phyloP scores from a whole-genome alignment of 2,888 invertebrate species.

The Tanytarsus gracilentus region DNA sequence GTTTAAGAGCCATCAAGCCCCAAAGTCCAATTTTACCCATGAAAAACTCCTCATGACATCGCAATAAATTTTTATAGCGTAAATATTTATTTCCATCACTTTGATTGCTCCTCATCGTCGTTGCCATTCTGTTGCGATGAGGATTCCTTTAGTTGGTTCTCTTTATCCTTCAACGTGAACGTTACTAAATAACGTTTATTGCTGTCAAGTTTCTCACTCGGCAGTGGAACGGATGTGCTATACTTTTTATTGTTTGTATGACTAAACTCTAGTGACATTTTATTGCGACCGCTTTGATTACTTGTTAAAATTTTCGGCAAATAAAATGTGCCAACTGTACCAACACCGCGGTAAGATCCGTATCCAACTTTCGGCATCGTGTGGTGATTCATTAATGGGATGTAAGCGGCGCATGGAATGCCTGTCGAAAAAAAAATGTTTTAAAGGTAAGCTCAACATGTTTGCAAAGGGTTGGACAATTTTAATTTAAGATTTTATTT shows the following conservation, averaged over 20 bases:
- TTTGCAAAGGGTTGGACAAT: background rate
- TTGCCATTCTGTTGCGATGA: background rate
- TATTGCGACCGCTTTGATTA: constrained; percentile 39
- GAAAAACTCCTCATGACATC: background rate
- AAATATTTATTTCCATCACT: constrained; percentile 13
- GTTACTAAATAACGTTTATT: constrained; percentile 88
- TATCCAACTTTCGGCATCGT: constrained; percentile 64
- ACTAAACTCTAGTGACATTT: constrained; percentile 69
- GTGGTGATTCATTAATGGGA: constrained; percentile 70
- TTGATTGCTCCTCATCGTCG: background rate
- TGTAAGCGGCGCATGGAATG: constrained; percentile 75
- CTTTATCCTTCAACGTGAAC: constrained; percentile 72
- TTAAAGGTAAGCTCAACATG: background rate
- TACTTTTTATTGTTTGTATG: constrained; percentile 78
- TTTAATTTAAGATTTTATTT: background rate
- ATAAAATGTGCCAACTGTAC: constrained; percentile 48
- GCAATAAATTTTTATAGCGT: background rate
- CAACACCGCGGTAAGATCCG: constrained; percentile 48
- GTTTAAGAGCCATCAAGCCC: too few species aligned
- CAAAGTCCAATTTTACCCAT: too few species aligned
- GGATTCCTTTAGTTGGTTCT: constrained; percentile 23
- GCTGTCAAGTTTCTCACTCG: constrained; percentile 76
- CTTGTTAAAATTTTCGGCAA: constrained; percentile 55
- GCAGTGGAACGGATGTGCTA: constrained; percentile 57
- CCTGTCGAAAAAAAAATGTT: background rate